A percentile compares a stretch with the other conserved stretches of the same genome.
Evolutionary conservation across 2,797 vertebrate genomes (phyloP).

Genomic region (Cephalopachus bancanus): DNA sequence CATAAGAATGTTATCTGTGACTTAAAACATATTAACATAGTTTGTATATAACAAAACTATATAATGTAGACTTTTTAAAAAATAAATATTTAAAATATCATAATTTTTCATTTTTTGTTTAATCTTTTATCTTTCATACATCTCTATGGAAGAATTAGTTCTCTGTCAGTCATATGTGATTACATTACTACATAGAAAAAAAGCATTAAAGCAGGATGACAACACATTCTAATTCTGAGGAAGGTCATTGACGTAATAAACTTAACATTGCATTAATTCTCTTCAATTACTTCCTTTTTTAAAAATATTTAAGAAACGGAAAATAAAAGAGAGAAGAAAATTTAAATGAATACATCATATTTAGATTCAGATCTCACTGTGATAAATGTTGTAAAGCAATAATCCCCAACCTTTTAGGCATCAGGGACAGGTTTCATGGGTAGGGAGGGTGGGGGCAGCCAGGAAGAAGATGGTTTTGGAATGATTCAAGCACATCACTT

Average conservation of each 20-base stretch:
- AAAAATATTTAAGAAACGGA: slow-evolving; percentile 64
- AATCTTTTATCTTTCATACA: slow-evolving; percentile 24
- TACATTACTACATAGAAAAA: neutral
- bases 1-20: neutral
- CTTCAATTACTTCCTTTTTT: slow-evolving; percentile 57
- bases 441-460: too few relatives aligned
- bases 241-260: slow-evolving; percentile 6
- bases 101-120: slow-evolving; percentile 11
- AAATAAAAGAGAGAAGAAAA: slow-evolving; percentile 44
- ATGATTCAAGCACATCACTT: too few relatives aligned
- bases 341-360: neutral
- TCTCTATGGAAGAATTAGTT: neutral
- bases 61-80: neutral
- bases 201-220: slow-evolving; percentile 17
- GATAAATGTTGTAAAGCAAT: neutral
- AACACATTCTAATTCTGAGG: slow-evolving; percentile 53
- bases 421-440: too few relatives aligned
- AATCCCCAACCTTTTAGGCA: too few relatives aligned
- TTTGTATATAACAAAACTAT: neutral
- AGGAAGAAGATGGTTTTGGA: too few relatives aligned
- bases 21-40: neutral
- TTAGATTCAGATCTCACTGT: slow-evolving; percentile 2
- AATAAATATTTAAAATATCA: slow-evolving; percentile 33
- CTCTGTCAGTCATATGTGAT: neutral
- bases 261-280: slow-evolving; percentile 59